Conservation (phyloP, 1,140 invertebrate genomes). For the Trichonephila clavata region DNA sequence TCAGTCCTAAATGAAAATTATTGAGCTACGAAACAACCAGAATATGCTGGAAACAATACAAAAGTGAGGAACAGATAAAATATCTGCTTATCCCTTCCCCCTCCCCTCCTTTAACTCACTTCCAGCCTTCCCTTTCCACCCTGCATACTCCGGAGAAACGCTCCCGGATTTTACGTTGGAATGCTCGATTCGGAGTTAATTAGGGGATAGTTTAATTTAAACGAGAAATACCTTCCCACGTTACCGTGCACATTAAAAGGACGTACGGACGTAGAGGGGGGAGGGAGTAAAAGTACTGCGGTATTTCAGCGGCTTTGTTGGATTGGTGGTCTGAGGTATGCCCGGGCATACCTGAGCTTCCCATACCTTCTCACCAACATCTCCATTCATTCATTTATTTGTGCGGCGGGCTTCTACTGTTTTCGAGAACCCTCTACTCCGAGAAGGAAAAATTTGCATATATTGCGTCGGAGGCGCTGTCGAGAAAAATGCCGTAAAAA, state of each 20-base stretch:
- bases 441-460: slow-evolving; percentile 46
- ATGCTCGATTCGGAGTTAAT: slow-evolving; percentile 65
- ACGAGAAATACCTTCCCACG: slow-evolving; percentile 50
- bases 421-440: neutral
- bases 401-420: neutral
- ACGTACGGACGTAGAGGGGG: neutral
- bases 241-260: slow-evolving; percentile 56
- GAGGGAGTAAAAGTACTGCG: slow-evolving; percentile 10
- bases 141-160: slow-evolving; percentile 36
- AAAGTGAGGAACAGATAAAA: slow-evolving; percentile 47
- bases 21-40: slow-evolving; percentile 52
- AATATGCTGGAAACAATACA: slow-evolving; percentile 53
- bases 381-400: slow-evolving; percentile 38
- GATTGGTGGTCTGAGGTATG: slow-evolving; percentile 53
- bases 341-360: slow-evolving; percentile 48
- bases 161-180: slow-evolving; percentile 25
- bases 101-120: slow-evolving; percentile 24
- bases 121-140: neutral
- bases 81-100: slow-evolving; percentile 34
- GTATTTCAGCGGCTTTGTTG: slow-evolving; percentile 29
- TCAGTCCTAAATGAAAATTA: slow-evolving; percentile 64
- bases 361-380: slow-evolving; percentile 21
- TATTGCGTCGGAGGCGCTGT: neutral
- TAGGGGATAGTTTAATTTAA: slow-evolving; percentile 65
- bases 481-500: slow-evolving; percentile 56